phyloP scores from a whole-genome alignment of 1,140 invertebrate species.

The Lordiphosa stackelbergi region DNA sequence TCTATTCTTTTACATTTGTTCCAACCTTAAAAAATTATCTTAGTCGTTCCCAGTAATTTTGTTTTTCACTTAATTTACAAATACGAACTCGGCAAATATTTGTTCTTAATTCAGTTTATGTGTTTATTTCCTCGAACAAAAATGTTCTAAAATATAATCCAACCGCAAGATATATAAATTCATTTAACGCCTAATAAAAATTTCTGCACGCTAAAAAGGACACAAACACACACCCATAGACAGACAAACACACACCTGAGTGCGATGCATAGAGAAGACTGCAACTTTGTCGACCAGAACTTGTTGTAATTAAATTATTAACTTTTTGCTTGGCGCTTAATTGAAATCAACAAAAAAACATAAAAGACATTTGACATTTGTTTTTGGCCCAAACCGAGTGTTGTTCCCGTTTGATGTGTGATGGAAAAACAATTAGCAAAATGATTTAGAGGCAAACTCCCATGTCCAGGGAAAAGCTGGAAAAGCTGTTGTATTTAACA shows the following conservation, averaged over 20 bases:
- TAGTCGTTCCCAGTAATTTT: no score
- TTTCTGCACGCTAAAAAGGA: constrained; percentile 69
- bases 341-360: no score
- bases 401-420: constrained; percentile 10
- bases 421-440: constrained; percentile 70
- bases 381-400: neutral
- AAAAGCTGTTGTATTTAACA: constrained; percentile 56
- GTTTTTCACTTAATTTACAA: neutral
- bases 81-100: neutral
- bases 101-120: neutral
- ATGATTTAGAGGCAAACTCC: constrained; percentile 69
- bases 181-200: constrained; percentile 72
- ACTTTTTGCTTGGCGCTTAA: no score
- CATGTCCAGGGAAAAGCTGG: constrained; percentile 44
- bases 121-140: constrained; percentile 9
- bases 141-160: constrained; percentile 31
- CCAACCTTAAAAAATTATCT: no score
- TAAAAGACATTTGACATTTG: constrained; percentile 1
- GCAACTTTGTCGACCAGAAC: no score
- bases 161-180: constrained; percentile 63
- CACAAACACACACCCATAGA: no score
- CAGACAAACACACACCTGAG: no score
- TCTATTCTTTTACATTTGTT: no score
- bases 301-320: no score
- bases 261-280: no score